These are phyloP conservation scores for Peromyscus nudipes DNA, from an alignment of 2,797 vertebrate species.

Conservation along the genomic window DNA sequence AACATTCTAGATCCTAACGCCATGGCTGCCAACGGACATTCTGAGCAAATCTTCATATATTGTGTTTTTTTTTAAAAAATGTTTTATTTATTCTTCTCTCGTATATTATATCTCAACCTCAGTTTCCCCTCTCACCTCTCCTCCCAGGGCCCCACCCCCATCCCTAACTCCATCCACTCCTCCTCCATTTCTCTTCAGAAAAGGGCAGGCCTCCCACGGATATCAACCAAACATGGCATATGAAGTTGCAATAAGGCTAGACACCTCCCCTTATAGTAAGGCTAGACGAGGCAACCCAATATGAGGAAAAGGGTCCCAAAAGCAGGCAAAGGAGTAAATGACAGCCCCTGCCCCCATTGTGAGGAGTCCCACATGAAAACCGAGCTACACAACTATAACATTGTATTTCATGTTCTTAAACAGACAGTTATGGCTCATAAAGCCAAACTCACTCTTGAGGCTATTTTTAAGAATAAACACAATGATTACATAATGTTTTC, in stretches of 20 bases:
- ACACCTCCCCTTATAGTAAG: neutral
- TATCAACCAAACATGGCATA: neutral
- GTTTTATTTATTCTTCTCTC: neutral
- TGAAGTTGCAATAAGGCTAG: neutral
- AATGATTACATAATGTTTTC: slow-evolving; percentile 57
- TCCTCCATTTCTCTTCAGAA: neutral
- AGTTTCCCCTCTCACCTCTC: neutral
- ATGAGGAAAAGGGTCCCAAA: neutral
- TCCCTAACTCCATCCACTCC: neutral
- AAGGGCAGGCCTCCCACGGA: neutral
- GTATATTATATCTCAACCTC: neutral
- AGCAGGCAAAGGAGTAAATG: neutral
- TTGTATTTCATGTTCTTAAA: slow-evolving; percentile 24
- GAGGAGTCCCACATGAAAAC: neutral
- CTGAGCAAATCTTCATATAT: neutral
- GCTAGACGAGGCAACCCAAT: neutral
- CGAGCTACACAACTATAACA: neutral
- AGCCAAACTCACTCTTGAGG: neutral
- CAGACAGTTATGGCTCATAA: slow-evolving; percentile 16
- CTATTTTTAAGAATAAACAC: neutral
- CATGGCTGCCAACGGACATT: neutral
- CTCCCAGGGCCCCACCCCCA: neutral
- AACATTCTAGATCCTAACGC: neutral
- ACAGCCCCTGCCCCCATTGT: neutral
- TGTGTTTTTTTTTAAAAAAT: neutral